Conservation (phyloP, 2,888 invertebrate species). For the Chirona hameri region DNA sequence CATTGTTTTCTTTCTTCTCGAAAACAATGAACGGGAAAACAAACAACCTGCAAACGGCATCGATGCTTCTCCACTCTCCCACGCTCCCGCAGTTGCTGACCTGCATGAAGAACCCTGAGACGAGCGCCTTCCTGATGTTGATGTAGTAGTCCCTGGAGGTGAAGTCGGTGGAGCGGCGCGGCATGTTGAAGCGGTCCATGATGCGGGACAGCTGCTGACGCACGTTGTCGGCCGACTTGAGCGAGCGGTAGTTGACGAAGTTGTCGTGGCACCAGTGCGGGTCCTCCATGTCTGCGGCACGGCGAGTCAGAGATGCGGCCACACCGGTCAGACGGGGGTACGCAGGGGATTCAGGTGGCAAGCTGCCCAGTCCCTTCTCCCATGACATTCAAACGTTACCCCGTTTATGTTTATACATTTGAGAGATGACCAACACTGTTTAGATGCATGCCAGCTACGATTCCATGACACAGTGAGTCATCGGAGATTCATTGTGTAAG, state of each 20-base stretch:
- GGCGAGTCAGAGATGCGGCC: background rate
- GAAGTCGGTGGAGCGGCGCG: slow-evolving; percentile 94
- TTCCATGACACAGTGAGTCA: too few relatives aligned
- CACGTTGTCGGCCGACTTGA: slow-evolving; percentile 98
- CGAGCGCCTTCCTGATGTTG: slow-evolving; percentile 96
- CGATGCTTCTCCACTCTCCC: too few relatives aligned
- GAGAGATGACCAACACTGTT: too few relatives aligned
- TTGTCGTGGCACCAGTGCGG: slow-evolving; percentile 99
- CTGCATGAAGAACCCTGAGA: slow-evolving; percentile 99
- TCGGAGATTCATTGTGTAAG: too few relatives aligned
- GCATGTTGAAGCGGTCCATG: slow-evolving; percentile 92
- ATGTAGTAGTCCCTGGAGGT: slow-evolving; percentile 98
- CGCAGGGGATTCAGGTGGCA: too few relatives aligned
- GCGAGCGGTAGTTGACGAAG: slow-evolving; percentile 95
- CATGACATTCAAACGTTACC: too few relatives aligned
- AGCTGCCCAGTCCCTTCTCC: too few relatives aligned
- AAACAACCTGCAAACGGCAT: too few relatives aligned
- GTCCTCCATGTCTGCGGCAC: slow-evolving; percentile 84
- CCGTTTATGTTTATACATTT: too few relatives aligned
- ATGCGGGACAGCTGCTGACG: slow-evolving; percentile 93
- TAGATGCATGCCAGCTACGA: too few relatives aligned
- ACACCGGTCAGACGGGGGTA: background rate
- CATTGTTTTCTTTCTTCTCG: too few relatives aligned
- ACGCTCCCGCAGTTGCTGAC: slow-evolving; percentile 51
- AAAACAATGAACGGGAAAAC: too few relatives aligned